Conservation (phyloP, 1,140 invertebrate species). For the Lordiphosa stackelbergi region DNA sequence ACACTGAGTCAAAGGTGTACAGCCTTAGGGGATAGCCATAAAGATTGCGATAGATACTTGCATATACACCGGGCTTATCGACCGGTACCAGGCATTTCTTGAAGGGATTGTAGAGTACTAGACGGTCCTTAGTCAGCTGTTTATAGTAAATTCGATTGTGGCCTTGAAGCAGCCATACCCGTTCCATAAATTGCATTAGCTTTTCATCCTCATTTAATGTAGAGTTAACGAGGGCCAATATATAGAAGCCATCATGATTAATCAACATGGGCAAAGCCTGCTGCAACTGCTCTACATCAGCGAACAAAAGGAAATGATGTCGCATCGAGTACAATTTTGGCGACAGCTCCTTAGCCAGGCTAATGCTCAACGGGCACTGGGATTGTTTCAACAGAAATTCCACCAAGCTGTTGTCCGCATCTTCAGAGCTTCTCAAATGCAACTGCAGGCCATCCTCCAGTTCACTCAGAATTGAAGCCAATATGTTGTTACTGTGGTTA, state of each 20-base stretch:
- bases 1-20: conserved; percentile 69
- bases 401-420: conserved; percentile 23
- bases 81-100: conserved; percentile 5
- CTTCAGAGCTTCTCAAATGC: conserved; percentile 16
- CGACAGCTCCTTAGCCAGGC: background rate
- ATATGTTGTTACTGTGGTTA: conserved; percentile 1
- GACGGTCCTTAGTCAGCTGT: conserved; percentile 1
- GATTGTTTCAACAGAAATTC: conserved; percentile 23
- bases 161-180: conserved; percentile 31
- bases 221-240: conserved; percentile 17
- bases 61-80: conserved; percentile 15
- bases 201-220: background rate
- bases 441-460: conserved; percentile 34
- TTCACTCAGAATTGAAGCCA: conserved; percentile 25
- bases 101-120: conserved; percentile 65
- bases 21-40: conserved; percentile 58
- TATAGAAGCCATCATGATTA: conserved; percentile 36
- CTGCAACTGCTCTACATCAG: conserved; percentile 11
- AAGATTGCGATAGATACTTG: conserved; percentile 42
- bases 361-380: background rate
- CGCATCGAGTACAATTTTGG: background rate
- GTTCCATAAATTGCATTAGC: conserved; percentile 33
- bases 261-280: background rate
- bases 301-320: conserved; percentile 30
- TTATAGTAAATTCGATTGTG: conserved; percentile 60